phyloP scores from a whole-genome alignment of 2,113 vertebrate species.

The Salvator merianae region DNA sequence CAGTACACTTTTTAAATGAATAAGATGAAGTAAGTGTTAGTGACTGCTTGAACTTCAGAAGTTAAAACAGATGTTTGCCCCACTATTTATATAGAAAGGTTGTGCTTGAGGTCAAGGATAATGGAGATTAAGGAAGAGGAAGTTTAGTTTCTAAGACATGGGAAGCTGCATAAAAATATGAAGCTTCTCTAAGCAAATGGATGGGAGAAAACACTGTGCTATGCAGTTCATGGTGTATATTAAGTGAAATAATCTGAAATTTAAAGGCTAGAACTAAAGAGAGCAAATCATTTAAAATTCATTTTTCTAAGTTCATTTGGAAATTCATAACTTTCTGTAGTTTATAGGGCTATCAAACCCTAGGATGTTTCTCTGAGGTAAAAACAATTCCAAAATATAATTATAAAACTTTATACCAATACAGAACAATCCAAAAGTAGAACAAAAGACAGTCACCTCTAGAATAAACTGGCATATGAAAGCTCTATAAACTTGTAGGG shows the following conservation, averaged over 20 bases:
- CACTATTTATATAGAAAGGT: slow-evolving; percentile 17
- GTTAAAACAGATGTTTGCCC: slow-evolving; percentile 32
- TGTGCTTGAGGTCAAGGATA: slow-evolving; percentile 1
- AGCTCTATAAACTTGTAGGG: accelerated
- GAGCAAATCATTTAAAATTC: accelerated
- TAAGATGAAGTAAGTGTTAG: not conserved
- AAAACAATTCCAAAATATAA: not conserved
- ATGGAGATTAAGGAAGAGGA: slow-evolving; percentile 15
- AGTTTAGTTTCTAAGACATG: slow-evolving; percentile 7
- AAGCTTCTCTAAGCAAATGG: not conserved
- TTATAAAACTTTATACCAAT: not conserved
- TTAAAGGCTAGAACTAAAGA: not conserved
- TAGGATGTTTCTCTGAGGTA: not conserved
- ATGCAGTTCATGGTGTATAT: not conserved
- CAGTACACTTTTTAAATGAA: not conserved
- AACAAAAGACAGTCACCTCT: not conserved
- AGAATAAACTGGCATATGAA: accelerated
- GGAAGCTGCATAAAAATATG: not conserved
- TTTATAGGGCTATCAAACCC: not conserved
- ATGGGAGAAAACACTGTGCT: not conserved
- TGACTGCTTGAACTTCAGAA: slow-evolving; percentile 5
- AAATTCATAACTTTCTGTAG: not conserved
- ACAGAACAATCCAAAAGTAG: not conserved
- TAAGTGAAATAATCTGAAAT: not conserved
- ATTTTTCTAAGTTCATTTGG: not conserved